Conservation (phyloP, 2,888 invertebrate species). For the Scrobipalpa costella region DNA sequence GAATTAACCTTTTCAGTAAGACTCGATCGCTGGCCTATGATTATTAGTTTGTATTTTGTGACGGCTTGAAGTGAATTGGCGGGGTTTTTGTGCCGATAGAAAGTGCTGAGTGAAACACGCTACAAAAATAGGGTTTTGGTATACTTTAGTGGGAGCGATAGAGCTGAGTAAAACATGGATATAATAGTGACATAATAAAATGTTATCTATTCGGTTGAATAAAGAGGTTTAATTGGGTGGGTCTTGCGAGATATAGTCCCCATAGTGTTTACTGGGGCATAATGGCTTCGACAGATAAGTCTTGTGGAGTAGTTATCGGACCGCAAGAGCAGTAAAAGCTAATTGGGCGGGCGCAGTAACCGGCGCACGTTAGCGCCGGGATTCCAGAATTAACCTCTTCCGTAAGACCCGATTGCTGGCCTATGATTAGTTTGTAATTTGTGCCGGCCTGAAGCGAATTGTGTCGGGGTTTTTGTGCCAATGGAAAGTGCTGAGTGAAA, state of each 20-base stretch:
- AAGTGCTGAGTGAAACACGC: constrained; percentile 7
- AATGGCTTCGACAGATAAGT: constrained; percentile 69
- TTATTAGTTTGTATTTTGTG: constrained; percentile 74
- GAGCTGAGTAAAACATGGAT: no score
- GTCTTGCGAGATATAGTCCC: constrained; percentile 41
- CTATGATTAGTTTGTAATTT: constrained; percentile 75
- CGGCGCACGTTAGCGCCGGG: constrained; percentile 32
- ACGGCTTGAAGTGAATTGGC: constrained; percentile 49
- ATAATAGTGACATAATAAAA: no score
- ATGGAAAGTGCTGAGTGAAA: constrained; percentile 3
- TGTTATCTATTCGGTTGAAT: no score
- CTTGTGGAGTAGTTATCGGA: constrained; percentile 69
- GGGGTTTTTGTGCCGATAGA: constrained; percentile 39
- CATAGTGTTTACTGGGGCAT: constrained; percentile 58
- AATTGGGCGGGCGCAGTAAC: constrained; percentile 71
- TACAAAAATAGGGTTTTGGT: neutral
- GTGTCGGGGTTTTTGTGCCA: constrained; percentile 44
- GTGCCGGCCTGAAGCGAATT: constrained; percentile 52
- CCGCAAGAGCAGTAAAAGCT: constrained; percentile 76
- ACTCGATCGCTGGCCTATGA: constrained; percentile 68
- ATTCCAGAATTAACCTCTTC: constrained; percentile 64
- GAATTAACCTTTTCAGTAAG: constrained; percentile 70
- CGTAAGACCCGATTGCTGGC: constrained; percentile 65
- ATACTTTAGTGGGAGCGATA: no score
- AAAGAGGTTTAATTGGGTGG: no score